Evolutionary conservation across 2,888 invertebrate species (phyloP), one percentile per base, ranked within the genome.

Genomic region (Hylaea fasciaria): DNA sequence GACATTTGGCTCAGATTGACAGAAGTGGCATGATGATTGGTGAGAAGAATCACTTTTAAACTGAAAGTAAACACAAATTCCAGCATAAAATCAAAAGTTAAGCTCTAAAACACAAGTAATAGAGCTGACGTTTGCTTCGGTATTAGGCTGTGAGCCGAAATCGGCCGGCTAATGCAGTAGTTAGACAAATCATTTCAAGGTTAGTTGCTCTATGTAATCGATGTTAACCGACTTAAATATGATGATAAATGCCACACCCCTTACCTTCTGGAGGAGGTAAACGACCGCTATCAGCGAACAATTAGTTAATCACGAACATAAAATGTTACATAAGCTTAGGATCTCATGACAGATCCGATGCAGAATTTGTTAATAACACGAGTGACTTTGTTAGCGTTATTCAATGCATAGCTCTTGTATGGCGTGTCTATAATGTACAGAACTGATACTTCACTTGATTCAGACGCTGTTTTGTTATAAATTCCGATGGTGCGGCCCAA

Each of bases 241-340:
- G 22, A 22, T 67, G 65, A 69, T 71, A 76, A 71, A 66, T 76
- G 73, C 71, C 68, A 76, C 72, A 81, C 74, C 77, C 77, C 91
- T 91, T 90, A 90, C 90, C 90, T 89, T 80, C 71, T 70, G 69
- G 73, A 73, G 73, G 74, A 80, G 81, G 85, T 88, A 89, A 88
- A 90, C 85, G 82, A 80, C 73, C 73, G 72, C 76, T 86, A 84
- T 79, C 82, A 81, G 80, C 78, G 71, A 77, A 76, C 71, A 73
- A 74, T 76, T 64, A 83, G 71, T 73, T 80, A 82, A 86, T 87
- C 83, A 83, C 81, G 77, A 79, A 81, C 79, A 84, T 78, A 86
- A 84, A 81, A 85, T 69, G 64, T 91, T 91, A 91, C 91, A 91
- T 91, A 91, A 91, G 91, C 81, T 66, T 67, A 43, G 70, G 79